Evolutionary conservation across 2,797 vertebrate species (phyloP).

Genomic region (Menidia menidia): DNA sequence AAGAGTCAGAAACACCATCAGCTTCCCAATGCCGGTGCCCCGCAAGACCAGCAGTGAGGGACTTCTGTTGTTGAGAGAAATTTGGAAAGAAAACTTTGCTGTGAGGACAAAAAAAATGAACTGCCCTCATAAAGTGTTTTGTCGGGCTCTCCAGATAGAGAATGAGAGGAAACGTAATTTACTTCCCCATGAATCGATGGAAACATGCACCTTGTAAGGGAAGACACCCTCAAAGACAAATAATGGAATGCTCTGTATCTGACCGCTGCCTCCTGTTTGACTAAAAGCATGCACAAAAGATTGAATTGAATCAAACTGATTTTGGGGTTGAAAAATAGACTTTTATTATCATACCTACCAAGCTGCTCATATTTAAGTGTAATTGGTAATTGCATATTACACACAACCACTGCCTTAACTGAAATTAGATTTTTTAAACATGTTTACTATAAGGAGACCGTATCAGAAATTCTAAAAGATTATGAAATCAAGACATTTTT

Average conservation of each 20-base stretch:
- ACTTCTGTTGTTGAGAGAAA: too few relatives aligned
- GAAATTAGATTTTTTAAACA: conserved; percentile 33
- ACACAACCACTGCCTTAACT: conserved; percentile 26
- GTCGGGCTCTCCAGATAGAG: neutral
- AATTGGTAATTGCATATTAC: conserved; percentile 39
- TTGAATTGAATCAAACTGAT: conserved; percentile 47
- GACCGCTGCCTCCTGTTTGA: conserved; percentile 38
- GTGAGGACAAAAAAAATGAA: too few relatives aligned
- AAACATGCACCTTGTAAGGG: conserved; percentile 39
- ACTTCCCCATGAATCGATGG: conserved; percentile 6
- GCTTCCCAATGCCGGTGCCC: conserved; percentile 31
- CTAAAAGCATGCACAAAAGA: conserved; percentile 28
- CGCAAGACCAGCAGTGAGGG: too few relatives aligned
- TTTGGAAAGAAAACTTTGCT: too few relatives aligned
- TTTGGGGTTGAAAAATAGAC: conserved; percentile 24
- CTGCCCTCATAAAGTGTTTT: too few relatives aligned
- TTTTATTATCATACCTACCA: conserved; percentile 30
- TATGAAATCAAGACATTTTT: too few relatives aligned
- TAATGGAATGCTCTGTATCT: conserved; percentile 60
- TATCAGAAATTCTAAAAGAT: too few relatives aligned
- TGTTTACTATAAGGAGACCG: conserved; percentile 1
- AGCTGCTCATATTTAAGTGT: conserved; percentile 37
- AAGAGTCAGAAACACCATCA: conserved; percentile 21
- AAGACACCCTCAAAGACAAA: conserved; percentile 66
- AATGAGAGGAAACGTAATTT: neutral